Percentiles rank a stretch among this genome's conserved stretches.
These are phyloP conservation scores for Polypedilum vanderplanki DNA, from an alignment of 1,140 invertebrate species.

Conservation along the genomic window DNA sequence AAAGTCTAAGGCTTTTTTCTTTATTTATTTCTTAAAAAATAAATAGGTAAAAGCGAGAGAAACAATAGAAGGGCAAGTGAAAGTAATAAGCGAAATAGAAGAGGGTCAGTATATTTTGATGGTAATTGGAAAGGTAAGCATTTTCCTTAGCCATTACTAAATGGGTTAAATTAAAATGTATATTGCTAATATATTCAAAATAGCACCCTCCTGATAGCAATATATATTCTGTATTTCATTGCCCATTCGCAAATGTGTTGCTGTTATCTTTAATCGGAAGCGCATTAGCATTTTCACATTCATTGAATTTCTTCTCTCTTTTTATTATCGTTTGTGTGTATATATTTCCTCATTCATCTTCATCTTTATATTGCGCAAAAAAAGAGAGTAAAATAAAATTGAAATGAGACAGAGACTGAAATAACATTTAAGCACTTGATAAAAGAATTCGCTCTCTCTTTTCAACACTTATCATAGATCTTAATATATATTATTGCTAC, in stretches of 20 bases:
- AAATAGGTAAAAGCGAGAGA: neutral
- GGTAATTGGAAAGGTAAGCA: slow-evolving; percentile 17
- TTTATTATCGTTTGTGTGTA: neutral
- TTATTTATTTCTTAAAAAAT: neutral
- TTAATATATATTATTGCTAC: neutral
- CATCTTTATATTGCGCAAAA: neutral
- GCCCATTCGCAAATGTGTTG: slow-evolving; percentile 7
- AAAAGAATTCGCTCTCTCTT: neutral
- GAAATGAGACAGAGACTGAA: slow-evolving; percentile 2
- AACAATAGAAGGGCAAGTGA: neutral
- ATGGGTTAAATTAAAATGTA: slow-evolving; percentile 23
- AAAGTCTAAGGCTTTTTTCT: no score
- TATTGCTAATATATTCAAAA: slow-evolving; percentile 28
- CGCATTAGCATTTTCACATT: slow-evolving; percentile 15
- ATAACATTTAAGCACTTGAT: slow-evolving; percentile 26
- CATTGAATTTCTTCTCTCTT: neutral
- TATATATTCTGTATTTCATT: neutral
- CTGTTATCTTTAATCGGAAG: slow-evolving; percentile 8
- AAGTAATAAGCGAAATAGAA: neutral
- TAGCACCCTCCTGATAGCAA: neutral
- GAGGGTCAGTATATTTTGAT: slow-evolving; percentile 1
- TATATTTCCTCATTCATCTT: slow-evolving; percentile 11
- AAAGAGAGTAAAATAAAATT: neutral
- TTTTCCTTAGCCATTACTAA: slow-evolving; percentile 10
- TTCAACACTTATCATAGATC: neutral